Evolutionary conservation across 2,888 invertebrate genomes (phyloP).

Genomic region (Periphyllus acericola): DNA sequence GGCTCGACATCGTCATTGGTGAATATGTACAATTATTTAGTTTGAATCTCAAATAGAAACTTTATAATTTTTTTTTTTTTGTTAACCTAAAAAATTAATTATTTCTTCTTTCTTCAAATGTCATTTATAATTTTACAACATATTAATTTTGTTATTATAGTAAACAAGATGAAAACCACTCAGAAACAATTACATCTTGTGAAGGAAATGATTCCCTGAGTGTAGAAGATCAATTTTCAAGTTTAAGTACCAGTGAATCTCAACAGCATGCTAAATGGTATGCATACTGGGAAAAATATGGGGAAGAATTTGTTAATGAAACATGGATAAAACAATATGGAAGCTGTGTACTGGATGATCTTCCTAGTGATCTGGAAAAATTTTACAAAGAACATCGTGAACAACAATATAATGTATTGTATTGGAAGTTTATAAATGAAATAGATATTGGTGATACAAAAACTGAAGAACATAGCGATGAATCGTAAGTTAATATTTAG

Average conservation of each 20-base stretch:
- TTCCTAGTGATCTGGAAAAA: slow-evolving; percentile 1
- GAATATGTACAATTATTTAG: background rate
- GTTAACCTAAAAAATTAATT: background rate
- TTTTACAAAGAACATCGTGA: slow-evolving; percentile 29
- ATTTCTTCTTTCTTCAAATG: background rate
- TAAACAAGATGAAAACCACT: background rate
- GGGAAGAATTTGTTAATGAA: slow-evolving; percentile 48
- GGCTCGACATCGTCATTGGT: slow-evolving; percentile 24
- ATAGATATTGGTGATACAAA: background rate
- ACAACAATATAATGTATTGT: slow-evolving; percentile 41
- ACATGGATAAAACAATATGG: slow-evolving; percentile 50
- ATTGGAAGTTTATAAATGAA: slow-evolving; percentile 45
- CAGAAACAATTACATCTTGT: background rate
- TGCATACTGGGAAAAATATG: slow-evolving; percentile 56
- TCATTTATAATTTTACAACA: background rate
- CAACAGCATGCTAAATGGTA: slow-evolving; percentile 41
- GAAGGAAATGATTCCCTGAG: background rate
- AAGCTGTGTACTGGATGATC: background rate
- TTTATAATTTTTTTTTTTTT: background rate
- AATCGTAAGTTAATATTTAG: slow-evolving; percentile 6
- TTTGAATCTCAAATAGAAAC: no score
- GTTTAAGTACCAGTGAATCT: slow-evolving; percentile 17
- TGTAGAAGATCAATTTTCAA: background rate
- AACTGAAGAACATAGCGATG: background rate
- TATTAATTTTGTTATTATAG: background rate